Evolutionary conservation across 2,888 invertebrate genomes (phyloP).

Genomic region (Xanthia icteritia): DNA sequence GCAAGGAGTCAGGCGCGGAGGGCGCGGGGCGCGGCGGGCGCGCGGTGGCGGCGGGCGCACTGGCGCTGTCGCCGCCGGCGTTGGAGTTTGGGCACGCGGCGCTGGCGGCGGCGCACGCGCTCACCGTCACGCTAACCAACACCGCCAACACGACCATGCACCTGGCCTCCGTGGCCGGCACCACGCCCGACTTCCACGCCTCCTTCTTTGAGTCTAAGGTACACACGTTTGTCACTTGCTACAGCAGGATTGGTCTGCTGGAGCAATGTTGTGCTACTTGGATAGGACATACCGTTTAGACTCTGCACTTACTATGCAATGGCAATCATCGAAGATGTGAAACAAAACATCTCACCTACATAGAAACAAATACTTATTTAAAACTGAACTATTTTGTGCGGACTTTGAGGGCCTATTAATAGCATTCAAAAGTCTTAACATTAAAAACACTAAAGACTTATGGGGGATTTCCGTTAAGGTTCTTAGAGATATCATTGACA

Average conservation of each 20-base stretch:
- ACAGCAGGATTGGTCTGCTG: not conserved
- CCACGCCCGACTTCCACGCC: slow-evolving; percentile 98
- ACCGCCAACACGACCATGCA: slow-evolving; percentile 97
- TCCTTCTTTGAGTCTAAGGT: slow-evolving; percentile 99
- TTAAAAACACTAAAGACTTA: too few relatives aligned
- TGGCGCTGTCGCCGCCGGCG: slow-evolving; percentile 86
- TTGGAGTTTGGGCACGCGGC: slow-evolving; percentile 92
- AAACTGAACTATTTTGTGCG: too few relatives aligned
- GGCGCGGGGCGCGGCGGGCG: slow-evolving; percentile 49
- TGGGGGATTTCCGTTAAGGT: too few relatives aligned
- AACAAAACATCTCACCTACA: not conserved
- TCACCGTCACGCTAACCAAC: slow-evolving; percentile 96
- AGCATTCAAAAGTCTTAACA: too few relatives aligned
- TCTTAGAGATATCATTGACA: too few relatives aligned
- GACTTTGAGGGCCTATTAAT: too few relatives aligned
- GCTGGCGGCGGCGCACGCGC: slow-evolving; percentile 96
- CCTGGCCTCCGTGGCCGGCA: slow-evolving; percentile 98
- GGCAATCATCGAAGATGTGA: not conserved
- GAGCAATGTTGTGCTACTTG: not conserved
- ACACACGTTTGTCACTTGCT: slow-evolving; percentile 32
- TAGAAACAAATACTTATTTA: too few relatives aligned
- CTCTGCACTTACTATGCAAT: not conserved
- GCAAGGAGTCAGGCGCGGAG: slow-evolving; percentile 65
- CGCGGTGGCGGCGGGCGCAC: slow-evolving; percentile 71
- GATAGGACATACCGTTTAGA: not conserved